A percentile compares a stretch with the other conserved stretches of the same genome.
Conservation (phyloP, 2,888 invertebrate genomes). For the Chironomus tentans region DNA sequence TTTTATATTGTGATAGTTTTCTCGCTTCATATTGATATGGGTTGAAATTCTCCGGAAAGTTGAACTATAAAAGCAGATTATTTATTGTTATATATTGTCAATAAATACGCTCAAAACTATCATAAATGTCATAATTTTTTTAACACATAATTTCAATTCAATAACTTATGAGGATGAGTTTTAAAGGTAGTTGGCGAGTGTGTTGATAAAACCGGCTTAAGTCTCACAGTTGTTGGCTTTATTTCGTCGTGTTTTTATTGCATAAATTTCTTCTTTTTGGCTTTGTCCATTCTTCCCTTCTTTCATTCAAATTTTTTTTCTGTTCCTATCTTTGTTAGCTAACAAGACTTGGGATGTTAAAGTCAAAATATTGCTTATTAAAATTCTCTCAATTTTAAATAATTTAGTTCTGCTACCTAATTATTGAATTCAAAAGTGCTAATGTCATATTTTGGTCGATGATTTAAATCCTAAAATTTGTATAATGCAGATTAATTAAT, state of each 20-base stretch:
- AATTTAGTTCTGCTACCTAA: no score
- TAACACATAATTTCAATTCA: slow-evolving; percentile 26
- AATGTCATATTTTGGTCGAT: no score
- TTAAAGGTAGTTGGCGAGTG: not conserved
- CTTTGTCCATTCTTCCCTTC: no score
- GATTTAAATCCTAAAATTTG: no score
- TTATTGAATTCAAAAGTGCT: no score
- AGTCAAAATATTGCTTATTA: no score
- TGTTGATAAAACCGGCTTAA: slow-evolving; percentile 1
- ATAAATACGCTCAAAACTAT: slow-evolving; percentile 7
- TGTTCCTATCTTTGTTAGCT: no score
- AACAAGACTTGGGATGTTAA: no score
- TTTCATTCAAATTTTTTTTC: no score
- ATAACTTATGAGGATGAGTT: slow-evolving; percentile 21
- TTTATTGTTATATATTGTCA: slow-evolving; percentile 17
- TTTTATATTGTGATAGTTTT: not conserved
- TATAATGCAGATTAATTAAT: no score
- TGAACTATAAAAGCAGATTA: slow-evolving; percentile 30
- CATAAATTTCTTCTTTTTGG: no score
- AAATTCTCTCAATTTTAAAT: no score
- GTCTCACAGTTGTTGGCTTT: not conserved
- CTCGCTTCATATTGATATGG: not conserved
- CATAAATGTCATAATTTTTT: slow-evolving; percentile 27
- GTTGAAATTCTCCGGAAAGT: slow-evolving; percentile 20
- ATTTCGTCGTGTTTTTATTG: not conserved